Evolutionary conservation across 2,888 invertebrate genomes (phyloP).

Genomic region (Pachydiplax longipennis): DNA sequence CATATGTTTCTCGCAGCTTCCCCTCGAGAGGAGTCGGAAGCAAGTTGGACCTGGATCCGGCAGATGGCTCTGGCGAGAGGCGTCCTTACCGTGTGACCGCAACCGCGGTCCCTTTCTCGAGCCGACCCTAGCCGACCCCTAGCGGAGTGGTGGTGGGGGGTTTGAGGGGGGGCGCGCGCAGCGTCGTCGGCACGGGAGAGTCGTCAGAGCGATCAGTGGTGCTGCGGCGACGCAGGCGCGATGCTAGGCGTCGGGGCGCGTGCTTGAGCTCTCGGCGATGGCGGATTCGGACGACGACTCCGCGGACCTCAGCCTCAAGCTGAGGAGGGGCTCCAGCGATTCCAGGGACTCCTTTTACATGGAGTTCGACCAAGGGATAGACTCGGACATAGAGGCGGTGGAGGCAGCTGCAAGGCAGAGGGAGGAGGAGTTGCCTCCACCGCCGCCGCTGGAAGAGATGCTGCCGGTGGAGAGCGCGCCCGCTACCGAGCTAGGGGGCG

Average conservation of each 20-base stretch:
- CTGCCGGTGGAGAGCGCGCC: background rate
- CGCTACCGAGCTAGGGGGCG: background rate
- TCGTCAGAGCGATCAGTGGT: background rate
- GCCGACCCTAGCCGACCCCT: background rate
- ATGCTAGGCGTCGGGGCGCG: background rate
- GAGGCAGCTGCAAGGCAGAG: constrained; percentile 64
- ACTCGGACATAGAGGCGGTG: constrained; percentile 88
- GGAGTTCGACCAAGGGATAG: constrained; percentile 89
- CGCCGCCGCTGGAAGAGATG: constrained; percentile 62
- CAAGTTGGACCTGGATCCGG: background rate
- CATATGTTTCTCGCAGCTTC: no score
- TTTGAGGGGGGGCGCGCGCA: background rate
- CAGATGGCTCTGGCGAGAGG: constrained; percentile 18
- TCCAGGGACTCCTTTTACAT: constrained; percentile 89
- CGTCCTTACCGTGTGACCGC: background rate
- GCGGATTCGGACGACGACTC: constrained; percentile 75
- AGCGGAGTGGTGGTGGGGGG: background rate
- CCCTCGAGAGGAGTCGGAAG: background rate
- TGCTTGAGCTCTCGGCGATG: constrained; percentile 18
- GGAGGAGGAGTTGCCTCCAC: constrained; percentile 57
- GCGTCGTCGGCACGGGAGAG: background rate
- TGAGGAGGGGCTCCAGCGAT: constrained; percentile 85
- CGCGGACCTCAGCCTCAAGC: constrained; percentile 83
- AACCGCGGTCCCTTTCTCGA: background rate
- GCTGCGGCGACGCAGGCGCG: background rate